Base-by-base conservation (phyloP, 2,888 invertebrate species). In the Trichacis sp. region DNA sequence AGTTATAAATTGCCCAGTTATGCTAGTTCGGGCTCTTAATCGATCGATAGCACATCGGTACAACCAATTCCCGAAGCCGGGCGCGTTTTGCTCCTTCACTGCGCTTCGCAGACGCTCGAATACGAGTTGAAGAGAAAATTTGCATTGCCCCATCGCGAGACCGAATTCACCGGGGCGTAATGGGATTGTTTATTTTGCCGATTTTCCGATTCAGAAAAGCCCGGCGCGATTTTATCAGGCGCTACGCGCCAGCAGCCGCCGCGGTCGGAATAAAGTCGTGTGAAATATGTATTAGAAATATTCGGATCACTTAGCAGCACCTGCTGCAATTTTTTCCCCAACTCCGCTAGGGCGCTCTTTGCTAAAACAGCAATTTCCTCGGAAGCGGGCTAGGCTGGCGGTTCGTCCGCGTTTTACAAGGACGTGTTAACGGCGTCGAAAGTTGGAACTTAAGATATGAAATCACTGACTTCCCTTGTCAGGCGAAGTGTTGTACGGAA, bases 361-460 rank as follows among this genome's bases (percentile, higher is more conserved):
- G 46, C 61, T 61, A 50, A 61, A 61, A 61, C 61, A 61, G 61
- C 61, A 61, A 61, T 61, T 61, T 61, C 61, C 61, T 54, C 49
- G 43, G 45, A 24, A 24, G n/a, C 20, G 42, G n/a, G n/a, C n/a
- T 53, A 48, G 48, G 59, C 48, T 48, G 48, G 60, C 53, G 53
- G 53, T 45, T 49, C 38, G 33, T 54, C 60, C 45, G 53, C 52
- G 33, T 42, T 40, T 42, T 49, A 47, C 33, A 60, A 54, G 53
- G 53, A 54, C 53, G 53, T 54, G 53, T 60, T 60, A 60, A 43
- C 49, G 36, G 54, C 18, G n/a, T n/a, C n/a, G n/a, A n/a, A n/a
- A n/a, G n/a, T n/a, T n/a, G n/a, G n/a, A n/a, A n/a, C n/a, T n/a
- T n/a, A n/a, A n/a, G n/a, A n/a, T n/a, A n/a, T n/a, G n/a, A n/a